These are phyloP conservation scores for Halocynthia aurantium DNA, from an alignment of 23 tunicate genomes.

Conservation along the genomic window DNA sequence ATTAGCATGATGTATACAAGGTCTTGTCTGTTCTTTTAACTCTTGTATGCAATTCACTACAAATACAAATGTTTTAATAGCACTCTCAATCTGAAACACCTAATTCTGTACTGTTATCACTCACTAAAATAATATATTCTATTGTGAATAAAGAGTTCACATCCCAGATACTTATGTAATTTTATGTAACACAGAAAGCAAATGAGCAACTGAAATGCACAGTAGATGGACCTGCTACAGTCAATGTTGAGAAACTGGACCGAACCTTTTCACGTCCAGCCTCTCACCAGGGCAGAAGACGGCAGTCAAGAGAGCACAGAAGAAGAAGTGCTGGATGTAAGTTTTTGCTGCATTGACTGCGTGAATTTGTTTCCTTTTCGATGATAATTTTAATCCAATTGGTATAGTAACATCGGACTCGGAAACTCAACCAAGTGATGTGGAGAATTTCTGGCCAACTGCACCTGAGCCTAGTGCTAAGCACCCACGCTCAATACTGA, in stretches of 20 bases:
- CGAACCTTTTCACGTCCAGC: conserved; percentile 63
- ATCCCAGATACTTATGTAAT: too few species aligned
- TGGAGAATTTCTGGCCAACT: conserved; percentile 73
- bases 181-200: conserved; percentile 12
- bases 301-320: conserved; percentile 84
- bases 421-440: conserved; percentile 54
- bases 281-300: conserved; percentile 86
- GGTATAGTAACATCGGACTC: conserved; percentile 66
- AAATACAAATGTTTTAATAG: too few species aligned
- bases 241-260: conserved; percentile 75
- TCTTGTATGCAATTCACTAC: neutral
- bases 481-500: conserved; percentile 4
- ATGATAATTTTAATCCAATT: too few species aligned
- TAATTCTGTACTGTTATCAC: too few species aligned
- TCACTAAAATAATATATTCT: too few species aligned
- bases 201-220: conserved; percentile 74
- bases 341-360: neutral
- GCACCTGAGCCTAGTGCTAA: conserved; percentile 40
- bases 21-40: neutral
- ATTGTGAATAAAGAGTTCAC: too few species aligned
- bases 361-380: neutral
- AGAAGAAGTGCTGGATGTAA: conserved; percentile 70
- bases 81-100: too few species aligned
- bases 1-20: neutral
- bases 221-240: conserved; percentile 79